A percentile compares a stretch with the other conserved stretches of the same genome.
These are phyloP conservation scores for Zaprionus inermis DNA, from an alignment of 1,140 invertebrate species.

Conservation along the genomic window DNA sequence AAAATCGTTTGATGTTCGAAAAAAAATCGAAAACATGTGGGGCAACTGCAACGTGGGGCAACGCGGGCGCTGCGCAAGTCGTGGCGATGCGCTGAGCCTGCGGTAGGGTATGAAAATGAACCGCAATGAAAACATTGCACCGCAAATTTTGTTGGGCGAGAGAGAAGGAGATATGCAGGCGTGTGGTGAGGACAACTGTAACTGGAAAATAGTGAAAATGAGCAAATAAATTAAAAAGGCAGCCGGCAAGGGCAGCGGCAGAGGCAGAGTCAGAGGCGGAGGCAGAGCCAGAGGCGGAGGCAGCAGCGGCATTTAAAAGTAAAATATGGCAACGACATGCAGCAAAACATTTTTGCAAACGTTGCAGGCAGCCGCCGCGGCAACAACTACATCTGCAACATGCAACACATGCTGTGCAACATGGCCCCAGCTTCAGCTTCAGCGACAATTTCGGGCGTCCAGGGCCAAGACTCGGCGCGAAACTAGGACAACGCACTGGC, in stretches of 20 bases:
- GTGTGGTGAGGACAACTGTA: conserved; percentile 45
- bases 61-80: neutral
- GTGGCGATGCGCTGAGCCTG: neutral
- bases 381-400: conserved; percentile 57
- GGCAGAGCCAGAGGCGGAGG: conserved; percentile 31
- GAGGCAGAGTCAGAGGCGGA: conserved; percentile 26
- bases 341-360: conserved; percentile 78
- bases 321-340: conserved; percentile 76
- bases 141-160: conserved; percentile 32
- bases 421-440: conserved; percentile 57
- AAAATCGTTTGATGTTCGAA: neutral
- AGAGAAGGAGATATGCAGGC: neutral
- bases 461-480: conserved; percentile 39
- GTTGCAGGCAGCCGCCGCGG: conserved; percentile 52
- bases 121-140: conserved; percentile 46
- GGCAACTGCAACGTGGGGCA: neutral
- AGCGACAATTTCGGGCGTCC: conserved; percentile 48
- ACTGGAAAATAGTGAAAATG: conserved; percentile 74
- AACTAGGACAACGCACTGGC: conserved; percentile 58
- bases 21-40: neutral
- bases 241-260: conserved; percentile 34
- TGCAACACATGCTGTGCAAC: conserved; percentile 80
- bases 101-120: conserved; percentile 34
- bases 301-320: conserved; percentile 75
- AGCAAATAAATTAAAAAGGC: conserved; percentile 80